Conservation (phyloP, 2,888 invertebrate genomes). For the Schrankia costaestrigalis region DNA sequence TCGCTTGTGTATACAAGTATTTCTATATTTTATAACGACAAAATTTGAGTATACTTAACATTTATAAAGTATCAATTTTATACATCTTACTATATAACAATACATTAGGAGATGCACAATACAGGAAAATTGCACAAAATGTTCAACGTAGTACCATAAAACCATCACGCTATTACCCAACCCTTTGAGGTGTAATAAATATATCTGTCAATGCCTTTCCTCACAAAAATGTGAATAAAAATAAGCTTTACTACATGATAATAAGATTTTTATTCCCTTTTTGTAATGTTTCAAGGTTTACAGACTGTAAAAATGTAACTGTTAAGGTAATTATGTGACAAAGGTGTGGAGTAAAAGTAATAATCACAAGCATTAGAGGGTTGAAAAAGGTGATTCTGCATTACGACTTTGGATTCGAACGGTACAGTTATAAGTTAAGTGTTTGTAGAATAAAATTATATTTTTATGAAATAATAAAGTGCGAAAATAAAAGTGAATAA, state of each 20-base stretch:
- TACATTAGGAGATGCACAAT: conserved; percentile 48
- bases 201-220: conserved; percentile 49
- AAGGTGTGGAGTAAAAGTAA: conserved; percentile 56
- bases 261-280: conserved; percentile 25
- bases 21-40: too few species aligned
- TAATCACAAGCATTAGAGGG: conserved; percentile 64
- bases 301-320: conserved; percentile 53
- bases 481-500: too few species aligned
- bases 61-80: conserved; percentile 39
- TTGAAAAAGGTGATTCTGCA: conserved; percentile 48
- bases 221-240: conserved; percentile 14
- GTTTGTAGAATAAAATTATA: conserved; percentile 10
- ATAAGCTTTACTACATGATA: conserved; percentile 22
- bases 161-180: conserved; percentile 67
- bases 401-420: conserved; percentile 50
- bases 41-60: too few species aligned
- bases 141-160: conserved; percentile 73
- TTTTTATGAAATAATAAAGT: conserved; percentile 13
- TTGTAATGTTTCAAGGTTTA: conserved; percentile 16
- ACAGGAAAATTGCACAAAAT: conserved; percentile 75
- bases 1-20: too few species aligned
- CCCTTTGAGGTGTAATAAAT: conserved; percentile 77
- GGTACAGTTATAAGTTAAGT: conserved; percentile 20
- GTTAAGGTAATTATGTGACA: conserved; percentile 67
- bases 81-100: conserved; percentile 14